Conservation (phyloP, 92 coral and sea anemone genomes). For the Pocillopora grandis region DNA sequence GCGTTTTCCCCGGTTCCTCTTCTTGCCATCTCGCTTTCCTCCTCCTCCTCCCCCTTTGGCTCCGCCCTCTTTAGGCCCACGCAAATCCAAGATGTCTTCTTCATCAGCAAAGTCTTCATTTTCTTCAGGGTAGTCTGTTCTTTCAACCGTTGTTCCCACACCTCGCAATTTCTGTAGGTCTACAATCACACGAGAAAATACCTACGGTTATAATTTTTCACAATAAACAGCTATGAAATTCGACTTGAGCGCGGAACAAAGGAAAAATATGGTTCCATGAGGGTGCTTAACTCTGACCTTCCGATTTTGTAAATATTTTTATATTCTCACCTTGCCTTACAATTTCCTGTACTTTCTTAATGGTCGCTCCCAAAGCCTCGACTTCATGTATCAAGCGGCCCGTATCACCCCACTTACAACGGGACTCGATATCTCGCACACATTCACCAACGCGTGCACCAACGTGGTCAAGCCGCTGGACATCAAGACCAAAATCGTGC, state of each 20-base stretch:
- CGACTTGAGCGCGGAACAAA: no score
- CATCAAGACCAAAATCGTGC: constrained; percentile 61
- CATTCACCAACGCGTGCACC: constrained; percentile 45
- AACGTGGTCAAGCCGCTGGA: constrained; percentile 55
- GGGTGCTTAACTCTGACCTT: no score
- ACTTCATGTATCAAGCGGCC: constrained; percentile 32
- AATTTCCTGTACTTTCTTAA: constrained; percentile 41
- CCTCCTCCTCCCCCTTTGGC: constrained; percentile 43
- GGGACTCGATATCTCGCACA: constrained; percentile 53
- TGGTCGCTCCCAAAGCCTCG: constrained; percentile 26
- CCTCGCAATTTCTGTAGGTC: constrained; percentile 9
- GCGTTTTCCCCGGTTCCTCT: constrained; percentile 39
- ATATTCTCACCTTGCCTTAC: constrained; percentile 46
- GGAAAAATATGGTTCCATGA: no score
- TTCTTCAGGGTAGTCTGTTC: constrained; percentile 1
- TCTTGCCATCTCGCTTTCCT: constrained; percentile 28
- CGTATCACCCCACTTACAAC: constrained; percentile 47
- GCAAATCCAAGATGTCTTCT: constrained; percentile 37
- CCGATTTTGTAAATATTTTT: background rate
- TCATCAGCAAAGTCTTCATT: constrained; percentile 28
- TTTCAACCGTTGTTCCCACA: background rate
- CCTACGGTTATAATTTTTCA: no score
- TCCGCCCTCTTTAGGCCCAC: constrained; percentile 19
- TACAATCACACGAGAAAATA: background rate
- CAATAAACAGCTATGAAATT: no score